Evolutionary conservation across 1,140 invertebrate species (phyloP), one percentile per base, ranked within the genome.

Genomic region (Holotrichia oblita): DNA sequence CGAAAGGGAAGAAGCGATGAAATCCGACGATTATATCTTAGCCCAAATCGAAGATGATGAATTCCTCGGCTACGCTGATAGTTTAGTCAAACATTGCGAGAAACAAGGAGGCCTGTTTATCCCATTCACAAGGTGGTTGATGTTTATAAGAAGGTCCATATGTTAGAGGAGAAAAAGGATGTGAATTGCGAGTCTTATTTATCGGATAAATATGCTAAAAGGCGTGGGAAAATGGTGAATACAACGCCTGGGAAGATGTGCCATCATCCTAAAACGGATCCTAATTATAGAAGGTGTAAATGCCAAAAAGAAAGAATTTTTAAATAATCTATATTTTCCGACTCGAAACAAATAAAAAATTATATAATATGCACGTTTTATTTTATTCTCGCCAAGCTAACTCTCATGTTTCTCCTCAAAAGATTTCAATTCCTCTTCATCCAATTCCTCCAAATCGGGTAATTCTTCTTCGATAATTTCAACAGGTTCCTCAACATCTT

Each of bases 31-130:
- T 12, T 73, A 41, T 24, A 41, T 40, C 3, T 41, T 40, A 17
- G 24, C 24, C 3, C 44, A 74, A 34, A 73, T 76, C 22, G 77
- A 77, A 17, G 83, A 87, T 76, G 77, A 82, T 10, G 82, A 79
- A 79, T 87, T 87, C 79, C 84, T 86, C 74, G 82, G 82, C 41
- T 86, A 86, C 79, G 86, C 86, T 0, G 77, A 84, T 44, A 82
- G 85, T 79, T 78, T 86, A 10, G 81, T 86, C 48, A 81, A 84
- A 64, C 74, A 84, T 40, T 84, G 84, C 9, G 80, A 83, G 61
- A 83, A 82, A 6, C 85, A 83, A 24, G 80, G 10, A 78, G 85
- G 24, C 81, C 80, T 4, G 81, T 82, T 3, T 81, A 83, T 78
- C 85, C 85, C 6, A 84, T 86, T 41, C 79, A 83, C 22, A 83